Evolutionary conservation across 2,113 vertebrate species (phyloP).

Genomic region (Nycticryphes semicollaris): DNA sequence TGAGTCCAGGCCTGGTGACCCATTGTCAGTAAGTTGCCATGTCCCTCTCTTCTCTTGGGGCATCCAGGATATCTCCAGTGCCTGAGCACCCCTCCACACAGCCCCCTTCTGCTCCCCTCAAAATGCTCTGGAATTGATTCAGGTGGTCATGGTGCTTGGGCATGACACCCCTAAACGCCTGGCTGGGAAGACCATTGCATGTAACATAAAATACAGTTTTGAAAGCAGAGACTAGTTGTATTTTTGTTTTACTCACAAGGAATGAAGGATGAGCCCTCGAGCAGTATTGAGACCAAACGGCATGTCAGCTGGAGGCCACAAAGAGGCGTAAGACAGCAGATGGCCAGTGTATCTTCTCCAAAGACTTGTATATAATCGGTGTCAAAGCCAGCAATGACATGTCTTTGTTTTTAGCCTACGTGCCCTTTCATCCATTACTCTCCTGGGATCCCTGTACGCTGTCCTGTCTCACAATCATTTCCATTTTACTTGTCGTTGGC

Average conservation of each 20-base stretch:
- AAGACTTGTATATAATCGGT: neutral
- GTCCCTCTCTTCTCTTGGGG: neutral
- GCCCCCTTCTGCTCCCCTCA: neutral
- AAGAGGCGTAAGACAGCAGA: neutral
- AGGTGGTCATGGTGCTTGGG: neutral
- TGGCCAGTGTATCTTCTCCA: neutral
- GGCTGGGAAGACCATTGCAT: neutral
- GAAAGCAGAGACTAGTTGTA: neutral
- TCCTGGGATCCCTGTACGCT: neutral
- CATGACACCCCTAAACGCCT: rapidly evolving
- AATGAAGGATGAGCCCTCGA: neutral
- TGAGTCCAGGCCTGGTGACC: neutral
- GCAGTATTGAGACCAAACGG: neutral
- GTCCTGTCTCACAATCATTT: neutral
- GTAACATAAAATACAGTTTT: neutral
- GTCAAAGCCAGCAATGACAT: neutral
- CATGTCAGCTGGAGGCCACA: neutral
- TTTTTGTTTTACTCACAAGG: neutral
- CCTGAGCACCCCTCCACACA: neutral
- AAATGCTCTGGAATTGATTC: neutral
- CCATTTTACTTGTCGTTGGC: neutral
- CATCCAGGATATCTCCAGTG: neutral
- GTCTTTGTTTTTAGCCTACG: neutral
- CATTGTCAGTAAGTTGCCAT: rapidly evolving
- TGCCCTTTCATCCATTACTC: neutral